These are phyloP conservation scores for Trypoxylus dichotomus DNA, from an alignment of 1,140 invertebrate genomes.

Conservation along the genomic window DNA sequence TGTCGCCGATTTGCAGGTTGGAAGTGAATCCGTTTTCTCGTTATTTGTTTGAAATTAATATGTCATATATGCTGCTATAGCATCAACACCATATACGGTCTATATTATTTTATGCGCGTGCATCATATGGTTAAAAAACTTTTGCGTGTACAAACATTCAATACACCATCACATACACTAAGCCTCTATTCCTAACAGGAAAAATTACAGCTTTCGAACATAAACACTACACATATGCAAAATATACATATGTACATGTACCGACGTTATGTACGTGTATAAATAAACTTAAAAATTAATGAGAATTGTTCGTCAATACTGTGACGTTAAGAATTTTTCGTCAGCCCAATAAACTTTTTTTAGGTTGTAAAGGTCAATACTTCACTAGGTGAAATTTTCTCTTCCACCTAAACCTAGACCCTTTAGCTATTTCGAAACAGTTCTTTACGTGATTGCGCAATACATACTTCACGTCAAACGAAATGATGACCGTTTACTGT, in stretches of 20 bases:
- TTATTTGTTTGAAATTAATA: background rate
- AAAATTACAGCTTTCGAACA: background rate
- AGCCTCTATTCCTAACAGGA: background rate
- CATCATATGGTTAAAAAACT: conserved; percentile 2
- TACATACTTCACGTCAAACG: too few species aligned
- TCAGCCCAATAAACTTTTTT: background rate
- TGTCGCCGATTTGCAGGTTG: background rate
- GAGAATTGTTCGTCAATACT: conserved; percentile 19
- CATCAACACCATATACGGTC: background rate
- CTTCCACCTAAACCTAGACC: too few species aligned
- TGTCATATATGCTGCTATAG: background rate
- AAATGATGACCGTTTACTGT: too few species aligned
- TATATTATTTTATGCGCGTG: background rate
- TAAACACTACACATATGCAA: conserved; percentile 5
- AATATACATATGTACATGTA: background rate
- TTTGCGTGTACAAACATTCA: background rate
- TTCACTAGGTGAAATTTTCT: background rate
- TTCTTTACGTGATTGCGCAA: too few species aligned
- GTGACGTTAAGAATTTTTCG: background rate
- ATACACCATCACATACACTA: background rate
- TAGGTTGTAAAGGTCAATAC: background rate
- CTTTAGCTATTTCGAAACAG: too few species aligned
- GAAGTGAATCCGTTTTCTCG: background rate
- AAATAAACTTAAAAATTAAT: background rate
- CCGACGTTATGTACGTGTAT: background rate